Evolutionary conservation across 2,888 invertebrate species (phyloP).

Genomic region (Hipparchia sbordonii): DNA sequence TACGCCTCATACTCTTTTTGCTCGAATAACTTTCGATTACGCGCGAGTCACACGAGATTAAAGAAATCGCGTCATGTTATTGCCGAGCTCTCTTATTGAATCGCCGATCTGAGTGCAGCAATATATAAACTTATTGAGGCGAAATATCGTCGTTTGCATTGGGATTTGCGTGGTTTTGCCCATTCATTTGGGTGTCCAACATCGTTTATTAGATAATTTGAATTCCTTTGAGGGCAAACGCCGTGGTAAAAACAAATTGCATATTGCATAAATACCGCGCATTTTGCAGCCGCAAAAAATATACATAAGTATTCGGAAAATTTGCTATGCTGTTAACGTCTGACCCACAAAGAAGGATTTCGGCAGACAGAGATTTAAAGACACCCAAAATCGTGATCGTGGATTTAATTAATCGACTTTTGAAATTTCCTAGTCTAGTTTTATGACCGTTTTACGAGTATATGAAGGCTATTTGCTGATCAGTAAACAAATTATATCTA

Average conservation of each 20-base stretch:
- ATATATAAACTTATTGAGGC: slow-evolving; percentile 3
- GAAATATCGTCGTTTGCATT: slow-evolving; percentile 10
- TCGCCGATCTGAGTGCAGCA: not conserved
- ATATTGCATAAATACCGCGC: slow-evolving; percentile 36
- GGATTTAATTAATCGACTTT: slow-evolving; percentile 55
- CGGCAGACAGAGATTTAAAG: slow-evolving; percentile 42
- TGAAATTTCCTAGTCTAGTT: slow-evolving; percentile 43
- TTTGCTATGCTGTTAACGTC: slow-evolving; percentile 62
- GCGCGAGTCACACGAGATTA: slow-evolving; percentile 29
- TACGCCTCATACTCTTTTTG: slow-evolving; percentile 29
- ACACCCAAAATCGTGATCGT: slow-evolving; percentile 40
- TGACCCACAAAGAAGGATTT: slow-evolving; percentile 63
- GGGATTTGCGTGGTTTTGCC: slow-evolving; percentile 1
- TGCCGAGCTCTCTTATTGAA: slow-evolving; percentile 31
- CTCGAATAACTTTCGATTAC: slow-evolving; percentile 38
- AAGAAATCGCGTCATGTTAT: slow-evolving; percentile 30
- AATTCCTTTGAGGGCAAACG: slow-evolving; percentile 31
- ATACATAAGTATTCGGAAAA: slow-evolving; percentile 42
- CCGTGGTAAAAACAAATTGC: slow-evolving; percentile 37
- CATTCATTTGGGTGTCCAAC: slow-evolving; percentile 17
- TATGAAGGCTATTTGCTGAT: slow-evolving; percentile 18
- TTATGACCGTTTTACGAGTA: slow-evolving; percentile 20
- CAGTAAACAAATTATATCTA: not conserved
- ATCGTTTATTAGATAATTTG: slow-evolving; percentile 24
- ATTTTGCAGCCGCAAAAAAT: slow-evolving; percentile 37